A percentile compares a stretch with the other conserved stretches of the same genome.
phyloP scores from a whole-genome alignment of 2,797 vertebrate genomes.

The Sebastes ruberrimus region DNA sequence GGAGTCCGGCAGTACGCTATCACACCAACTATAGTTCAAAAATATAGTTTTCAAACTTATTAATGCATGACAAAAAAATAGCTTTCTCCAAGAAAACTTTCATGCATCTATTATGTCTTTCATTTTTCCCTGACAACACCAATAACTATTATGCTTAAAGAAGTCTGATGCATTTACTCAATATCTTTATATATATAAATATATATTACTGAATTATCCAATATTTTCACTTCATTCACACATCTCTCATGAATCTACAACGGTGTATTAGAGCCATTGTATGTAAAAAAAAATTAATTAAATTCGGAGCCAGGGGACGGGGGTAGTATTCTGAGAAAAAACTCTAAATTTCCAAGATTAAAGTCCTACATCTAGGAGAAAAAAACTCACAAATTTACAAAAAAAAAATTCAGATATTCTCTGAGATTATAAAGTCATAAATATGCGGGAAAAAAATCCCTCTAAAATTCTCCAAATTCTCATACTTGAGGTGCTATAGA shows the following conservation, averaged over 20 bases:
- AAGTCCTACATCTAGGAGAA: rapidly evolving
- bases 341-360: neutral
- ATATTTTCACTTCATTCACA: neutral
- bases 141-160: neutral
- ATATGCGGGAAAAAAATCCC: too few relatives aligned
- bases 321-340: too few relatives aligned
- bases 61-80: neutral
- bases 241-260: neutral
- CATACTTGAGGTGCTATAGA: too few relatives aligned
- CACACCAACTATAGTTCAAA: neutral
- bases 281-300: rapidly evolving
- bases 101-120: neutral
- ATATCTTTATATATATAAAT: neutral
- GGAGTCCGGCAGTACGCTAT: neutral
- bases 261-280: neutral
- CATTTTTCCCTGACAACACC: neutral
- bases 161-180: neutral
- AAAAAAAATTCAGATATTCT: too few relatives aligned
- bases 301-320: rapidly evolving
- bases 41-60: neutral
- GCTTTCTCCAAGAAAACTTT: neutral
- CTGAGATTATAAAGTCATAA: too few relatives aligned
- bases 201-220: neutral
- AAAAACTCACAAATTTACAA: neutral
- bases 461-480: too few relatives aligned